A percentile compares a stretch with the other conserved stretches of the same genome.
Conservation (phyloP, 2,888 invertebrate genomes). For the Caenorhabditis parvicauda region DNA sequence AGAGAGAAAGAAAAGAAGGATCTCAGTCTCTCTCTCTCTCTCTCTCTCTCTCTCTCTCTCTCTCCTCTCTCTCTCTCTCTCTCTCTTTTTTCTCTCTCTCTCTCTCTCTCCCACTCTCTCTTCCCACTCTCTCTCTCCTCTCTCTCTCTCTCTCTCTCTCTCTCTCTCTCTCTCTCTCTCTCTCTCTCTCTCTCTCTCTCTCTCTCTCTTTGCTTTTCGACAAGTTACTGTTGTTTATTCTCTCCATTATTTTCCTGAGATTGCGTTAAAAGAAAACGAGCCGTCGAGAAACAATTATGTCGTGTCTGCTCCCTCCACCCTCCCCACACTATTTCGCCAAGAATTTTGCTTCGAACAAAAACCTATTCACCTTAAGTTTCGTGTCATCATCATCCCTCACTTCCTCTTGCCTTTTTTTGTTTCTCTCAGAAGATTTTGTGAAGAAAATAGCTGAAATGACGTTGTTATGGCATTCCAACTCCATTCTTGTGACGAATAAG, state of each 20-base stretch:
- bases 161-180: conserved; percentile 9
- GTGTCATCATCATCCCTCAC: too few species aligned
- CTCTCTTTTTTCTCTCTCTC: conserved; percentile 1
- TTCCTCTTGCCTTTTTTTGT: too few species aligned
- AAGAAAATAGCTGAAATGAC: too few species aligned
- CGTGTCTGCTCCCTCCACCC: conserved; percentile 2
- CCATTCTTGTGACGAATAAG: too few species aligned
- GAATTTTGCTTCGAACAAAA: conserved; percentile 4
- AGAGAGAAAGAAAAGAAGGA: too few species aligned
- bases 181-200: conserved; percentile 4
- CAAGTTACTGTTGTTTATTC: background rate
- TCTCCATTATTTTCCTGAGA: too few species aligned
- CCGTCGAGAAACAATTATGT: too few species aligned
- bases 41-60: conserved; percentile 8
- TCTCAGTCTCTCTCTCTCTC: conserved; percentile 4
- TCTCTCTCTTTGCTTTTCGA: conserved; percentile 6
- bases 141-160: conserved; percentile 7
- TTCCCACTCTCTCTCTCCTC: conserved; percentile 4
- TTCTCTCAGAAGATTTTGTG: too few species aligned
- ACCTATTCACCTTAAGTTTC: too few species aligned
- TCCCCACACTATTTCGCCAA: conserved; percentile 5
- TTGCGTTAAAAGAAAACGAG: too few species aligned
- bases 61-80: conserved; percentile 4
- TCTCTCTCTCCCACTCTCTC: conserved; percentile 4
- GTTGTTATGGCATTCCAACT: too few species aligned